phyloP scores from a whole-genome alignment of 2,888 invertebrate genomes.

The Bombylius major region DNA sequence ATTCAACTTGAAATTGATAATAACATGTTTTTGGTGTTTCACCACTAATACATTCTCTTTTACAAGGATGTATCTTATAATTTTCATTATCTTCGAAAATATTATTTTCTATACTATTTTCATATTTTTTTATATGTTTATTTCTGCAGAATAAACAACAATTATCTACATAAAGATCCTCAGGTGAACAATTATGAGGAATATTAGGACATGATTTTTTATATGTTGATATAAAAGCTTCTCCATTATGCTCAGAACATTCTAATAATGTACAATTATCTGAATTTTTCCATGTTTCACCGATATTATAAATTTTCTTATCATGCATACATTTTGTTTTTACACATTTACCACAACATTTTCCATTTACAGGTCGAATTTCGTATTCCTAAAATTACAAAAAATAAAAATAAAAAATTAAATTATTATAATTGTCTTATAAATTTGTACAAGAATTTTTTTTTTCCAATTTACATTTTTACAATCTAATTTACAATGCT shows the following conservation, averaged over 20 bases:
- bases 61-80: constrained; percentile 41
- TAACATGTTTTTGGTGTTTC: constrained; percentile 46
- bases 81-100: background rate
- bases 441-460: no score
- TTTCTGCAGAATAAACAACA: constrained; percentile 29
- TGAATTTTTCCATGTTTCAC: constrained; percentile 31
- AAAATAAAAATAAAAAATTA: background rate
- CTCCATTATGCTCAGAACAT: constrained; percentile 23
- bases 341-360: constrained; percentile 34
- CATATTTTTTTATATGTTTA: constrained; percentile 11
- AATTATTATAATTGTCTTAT: background rate
- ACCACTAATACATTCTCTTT: constrained; percentile 44
- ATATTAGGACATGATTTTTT: constrained; percentile 28
- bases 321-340: constrained; percentile 30
- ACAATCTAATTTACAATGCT: constrained; percentile 27
- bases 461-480: constrained; percentile 22
- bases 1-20: constrained; percentile 52
- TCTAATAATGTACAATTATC: constrained; percentile 31
- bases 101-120: constrained; percentile 26
- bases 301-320: constrained; percentile 25
- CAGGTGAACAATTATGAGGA: constrained; percentile 23
- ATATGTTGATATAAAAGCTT: constrained; percentile 28
- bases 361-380: constrained; percentile 20
- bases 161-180: constrained; percentile 23
- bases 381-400: constrained; percentile 25